Base-by-base conservation (phyloP, 1,140 invertebrate species). In the Psilanteris sp. region DNA sequence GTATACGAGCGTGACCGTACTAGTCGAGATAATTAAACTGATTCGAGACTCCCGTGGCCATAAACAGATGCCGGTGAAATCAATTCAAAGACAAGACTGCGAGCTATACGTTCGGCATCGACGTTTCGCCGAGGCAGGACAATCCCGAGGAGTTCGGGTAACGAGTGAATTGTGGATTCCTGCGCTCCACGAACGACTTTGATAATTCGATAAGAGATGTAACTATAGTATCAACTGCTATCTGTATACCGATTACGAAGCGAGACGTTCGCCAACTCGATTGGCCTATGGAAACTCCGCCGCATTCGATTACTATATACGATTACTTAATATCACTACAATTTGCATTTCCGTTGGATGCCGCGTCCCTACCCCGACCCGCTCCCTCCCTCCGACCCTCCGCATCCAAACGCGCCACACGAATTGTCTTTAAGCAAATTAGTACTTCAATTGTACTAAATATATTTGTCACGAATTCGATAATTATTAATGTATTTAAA, bases 161-260 rank as follows among this genome's bases (percentile, higher is more conserved):
- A 68, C 52, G 66, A 71, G 66, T 71, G 46, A 70, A 70, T 59
- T 59, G 66, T 70, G 44, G 36, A 59, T 61, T 71, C 54, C 46
- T 27, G 15, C 24, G 43, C 61, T 52, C 27, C 26, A 16, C 44
- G 22, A 27, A 14, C 46, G 39, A 62, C 43, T 61, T 67, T 74
- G 62, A 62, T 67, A 67, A 74, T 62, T 74, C 46, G 71, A 55
- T 74, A 74, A 74, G 62, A 37, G 61, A 74, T 62, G 55, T 62
- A 67, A 67, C 61, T 67, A 36, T 54, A 67, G 52, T 62, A 67
- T 62, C 71, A 67, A 74, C 59, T 73, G 32, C 24, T 37, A 55
- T 66, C 34, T 44, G 44, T 54, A 61, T 62, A 74, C 61, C 61
- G 71, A 67, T 74, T 74, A 61, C 71, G 18, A 11, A 66, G 36